These are phyloP conservation scores for Congeria kusceri DNA, from an alignment of 2,888 invertebrate species.

Conservation along the genomic window DNA sequence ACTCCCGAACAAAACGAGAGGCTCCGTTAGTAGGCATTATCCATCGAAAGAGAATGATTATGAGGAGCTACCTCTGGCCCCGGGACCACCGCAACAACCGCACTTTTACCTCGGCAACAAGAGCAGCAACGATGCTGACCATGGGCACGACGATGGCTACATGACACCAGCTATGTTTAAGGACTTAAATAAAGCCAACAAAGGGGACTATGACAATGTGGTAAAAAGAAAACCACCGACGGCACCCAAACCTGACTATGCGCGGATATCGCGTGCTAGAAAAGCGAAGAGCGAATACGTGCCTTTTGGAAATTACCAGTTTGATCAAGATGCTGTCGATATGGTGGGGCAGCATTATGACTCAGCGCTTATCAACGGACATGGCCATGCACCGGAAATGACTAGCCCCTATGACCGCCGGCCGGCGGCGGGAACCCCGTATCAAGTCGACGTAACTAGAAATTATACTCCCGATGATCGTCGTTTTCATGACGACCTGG, in stretches of 20 bases:
- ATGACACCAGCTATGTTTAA: conserved; percentile 75
- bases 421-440: conserved; percentile 1
- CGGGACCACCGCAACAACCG: conserved; percentile 74
- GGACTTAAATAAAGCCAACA: conserved; percentile 43
- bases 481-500: conserved; percentile 65
- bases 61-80: conserved; percentile 79
- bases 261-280: conserved; percentile 56
- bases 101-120: conserved; percentile 24
- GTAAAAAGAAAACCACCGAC: conserved; percentile 73
- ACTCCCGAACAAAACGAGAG: conserved; percentile 68
- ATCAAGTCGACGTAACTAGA: conserved; percentile 7
- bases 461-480: conserved; percentile 26
- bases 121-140: conserved; percentile 15
- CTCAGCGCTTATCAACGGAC: conserved; percentile 45
- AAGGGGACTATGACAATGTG: conserved; percentile 58
- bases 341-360: conserved; percentile 72
- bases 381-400: neutral
- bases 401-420: conserved; percentile 47
- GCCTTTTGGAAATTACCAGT: conserved; percentile 10
- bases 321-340: conserved; percentile 48
- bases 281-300: conserved; percentile 67
- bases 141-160: conserved; percentile 74
- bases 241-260: conserved; percentile 63
- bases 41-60: conserved; percentile 72
- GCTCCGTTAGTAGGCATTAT: conserved; percentile 22